phyloP scores from a whole-genome alignment of 2,888 invertebrate genomes.

The Steinernema hermaphroditum region DNA sequence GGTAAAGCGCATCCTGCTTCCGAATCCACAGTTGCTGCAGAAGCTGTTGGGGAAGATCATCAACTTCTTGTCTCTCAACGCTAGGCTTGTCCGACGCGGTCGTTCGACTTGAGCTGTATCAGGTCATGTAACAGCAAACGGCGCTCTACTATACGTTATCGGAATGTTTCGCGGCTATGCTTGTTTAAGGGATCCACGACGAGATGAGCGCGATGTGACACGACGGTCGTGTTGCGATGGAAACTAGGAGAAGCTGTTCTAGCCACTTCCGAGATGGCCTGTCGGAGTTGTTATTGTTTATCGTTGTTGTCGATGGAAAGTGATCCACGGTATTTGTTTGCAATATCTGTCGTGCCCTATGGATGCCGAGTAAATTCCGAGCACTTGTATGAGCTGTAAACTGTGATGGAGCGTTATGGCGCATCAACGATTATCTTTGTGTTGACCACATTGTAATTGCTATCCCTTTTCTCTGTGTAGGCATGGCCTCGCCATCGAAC shows the following conservation, averaged over 20 bases:
- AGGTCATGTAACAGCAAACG: not conserved
- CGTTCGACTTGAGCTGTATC: not conserved
- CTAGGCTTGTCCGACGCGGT: not conserved
- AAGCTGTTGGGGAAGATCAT: not conserved
- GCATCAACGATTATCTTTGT: too few species aligned
- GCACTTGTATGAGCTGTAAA: too few species aligned
- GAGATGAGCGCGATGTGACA: not conserved
- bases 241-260: not conserved
- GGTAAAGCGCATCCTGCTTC: not conserved
- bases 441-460: too few species aligned
- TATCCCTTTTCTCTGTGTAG: too few species aligned
- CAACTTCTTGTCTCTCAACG: not conserved
- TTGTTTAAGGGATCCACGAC: not conserved
- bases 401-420: too few species aligned
- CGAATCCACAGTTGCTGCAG: not conserved
- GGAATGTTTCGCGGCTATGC: not conserved
- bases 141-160: not conserved
- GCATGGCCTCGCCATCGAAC: constrained; percentile 19
- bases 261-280: not conserved
- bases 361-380: too few species aligned
- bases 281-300: too few species aligned
- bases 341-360: too few species aligned
- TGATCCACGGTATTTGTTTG: too few species aligned
- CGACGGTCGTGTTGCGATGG: not conserved
- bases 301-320: too few species aligned